These are phyloP conservation scores for Corythornis vintsioides DNA, from an alignment of 2,113 vertebrate genomes.

Conservation along the genomic window DNA sequence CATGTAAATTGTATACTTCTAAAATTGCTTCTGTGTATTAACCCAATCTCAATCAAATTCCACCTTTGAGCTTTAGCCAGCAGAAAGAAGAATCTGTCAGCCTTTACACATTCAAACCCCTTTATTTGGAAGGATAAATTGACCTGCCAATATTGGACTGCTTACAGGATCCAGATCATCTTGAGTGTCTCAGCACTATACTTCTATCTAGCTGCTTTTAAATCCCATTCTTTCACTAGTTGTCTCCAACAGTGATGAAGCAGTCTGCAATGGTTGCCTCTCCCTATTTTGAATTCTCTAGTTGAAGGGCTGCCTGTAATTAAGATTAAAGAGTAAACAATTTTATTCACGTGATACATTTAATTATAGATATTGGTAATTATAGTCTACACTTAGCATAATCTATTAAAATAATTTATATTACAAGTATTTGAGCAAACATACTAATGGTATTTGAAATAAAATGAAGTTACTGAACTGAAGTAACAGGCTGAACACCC, in stretches of 20 bases:
- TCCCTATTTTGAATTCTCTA: conserved; percentile 39
- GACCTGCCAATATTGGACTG: background rate
- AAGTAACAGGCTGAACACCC: background rate
- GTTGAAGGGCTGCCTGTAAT: conserved; percentile 51
- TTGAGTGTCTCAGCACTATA: background rate
- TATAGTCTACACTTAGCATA: conserved; percentile 11
- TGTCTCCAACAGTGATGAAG: background rate
- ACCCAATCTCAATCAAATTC: conserved; percentile 5
- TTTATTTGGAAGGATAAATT: background rate
- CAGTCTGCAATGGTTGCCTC: conserved; percentile 26
- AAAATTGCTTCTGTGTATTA: background rate
- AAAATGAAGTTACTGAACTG: background rate
- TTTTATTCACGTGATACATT: conserved; percentile 34
- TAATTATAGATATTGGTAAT: conserved; percentile 60
- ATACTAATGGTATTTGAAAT: background rate
- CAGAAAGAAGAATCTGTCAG: background rate
- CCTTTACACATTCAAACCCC: background rate
- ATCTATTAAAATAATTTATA: conserved; percentile 46
- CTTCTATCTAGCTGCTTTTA: background rate
- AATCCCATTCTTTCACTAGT: background rate
- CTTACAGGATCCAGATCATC: background rate
- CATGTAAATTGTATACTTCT: background rate
- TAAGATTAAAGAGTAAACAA: conserved; percentile 59
- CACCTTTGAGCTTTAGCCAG: background rate
- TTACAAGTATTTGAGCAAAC: conserved; percentile 41